These are phyloP conservation scores for Lingula anatina DNA, from an alignment of 2,888 invertebrate species.

Conservation along the genomic window DNA sequence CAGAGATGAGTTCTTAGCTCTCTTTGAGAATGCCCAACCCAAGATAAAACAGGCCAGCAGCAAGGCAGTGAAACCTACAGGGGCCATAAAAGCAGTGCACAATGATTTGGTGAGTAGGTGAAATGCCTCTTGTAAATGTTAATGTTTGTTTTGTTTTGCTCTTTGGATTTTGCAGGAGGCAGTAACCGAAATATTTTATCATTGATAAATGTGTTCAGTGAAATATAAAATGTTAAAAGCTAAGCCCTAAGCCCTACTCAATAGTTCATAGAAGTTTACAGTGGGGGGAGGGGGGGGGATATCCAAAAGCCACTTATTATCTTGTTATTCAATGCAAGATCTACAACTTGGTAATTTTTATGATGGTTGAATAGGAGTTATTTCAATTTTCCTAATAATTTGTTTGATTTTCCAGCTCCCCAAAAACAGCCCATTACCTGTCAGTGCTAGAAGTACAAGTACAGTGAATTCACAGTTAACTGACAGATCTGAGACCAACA, in stretches of 20 bases:
- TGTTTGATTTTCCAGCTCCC: no score
- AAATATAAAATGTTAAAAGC: background rate
- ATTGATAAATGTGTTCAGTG: no score
- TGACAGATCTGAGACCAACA: no score
- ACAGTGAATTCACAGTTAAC: constrained; percentile 1
- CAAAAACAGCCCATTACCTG: background rate
- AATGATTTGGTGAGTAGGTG: constrained; percentile 18
- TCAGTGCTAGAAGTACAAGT: constrained; percentile 1
- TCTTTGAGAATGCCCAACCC: constrained; percentile 42
- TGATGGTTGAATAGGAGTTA: no score
- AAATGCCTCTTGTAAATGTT: background rate
- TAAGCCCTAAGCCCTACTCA: background rate
- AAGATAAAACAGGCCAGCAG: constrained; percentile 25
- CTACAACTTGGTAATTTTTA: no score
- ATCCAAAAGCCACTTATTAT: no score
- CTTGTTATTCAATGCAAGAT: no score
- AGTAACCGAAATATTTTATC: background rate
- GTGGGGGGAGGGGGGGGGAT: no score
- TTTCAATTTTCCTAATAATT: no score
- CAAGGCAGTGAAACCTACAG: constrained; percentile 20
- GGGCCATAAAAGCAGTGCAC: constrained; percentile 26
- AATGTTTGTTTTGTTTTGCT: background rate
- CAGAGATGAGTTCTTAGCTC: constrained; percentile 44
- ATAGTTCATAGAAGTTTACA: background rate
- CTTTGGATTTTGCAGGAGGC: background rate